Base-by-base conservation (phyloP, 1,140 invertebrate genomes). In the Drosophila bocqueti region DNA sequence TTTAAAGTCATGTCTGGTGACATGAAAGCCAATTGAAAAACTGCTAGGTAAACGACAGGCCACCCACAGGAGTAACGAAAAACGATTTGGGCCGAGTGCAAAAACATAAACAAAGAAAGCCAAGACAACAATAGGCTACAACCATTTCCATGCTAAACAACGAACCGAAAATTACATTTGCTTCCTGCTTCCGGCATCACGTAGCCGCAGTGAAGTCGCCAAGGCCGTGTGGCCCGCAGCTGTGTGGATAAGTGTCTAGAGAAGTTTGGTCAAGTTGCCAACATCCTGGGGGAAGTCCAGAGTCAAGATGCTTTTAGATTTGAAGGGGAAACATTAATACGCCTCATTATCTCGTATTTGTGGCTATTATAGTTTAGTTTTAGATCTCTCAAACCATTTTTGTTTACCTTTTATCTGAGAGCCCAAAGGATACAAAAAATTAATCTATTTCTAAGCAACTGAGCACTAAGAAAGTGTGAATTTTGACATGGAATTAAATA, bases 171-270 rank as follows among this genome's bases (percentile, higher is more conserved):
- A 87, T 87, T 89, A 89, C 76, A 81, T 66, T 83, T 62, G 67
- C 87, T 89, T 87, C 76, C 83, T 68, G 60, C 57, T 86, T 87
- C 86, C 83, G 84, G 61, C 67, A 81, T 87, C 83, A 87, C 83
- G 83, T 87, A 89, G 84, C 80, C 84, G 65, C 74, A 63, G 47
- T 64, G 47, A 60, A 49, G 68, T 69, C 67, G n/a, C 58, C 79
- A 63, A 45, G 18, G 18, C 21, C 47, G 18, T n/a, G 7, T 24
- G 15, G 54, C 54, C 15, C 36, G 16, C 57, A 65, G 66, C 67
- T 73, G 46, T 52, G 46, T 47, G 18, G 43, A 38, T 36, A 24
- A 50, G 15, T 73, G 54, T 60, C 55, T 73, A 29, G 11, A 18
- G 24, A 50, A 60, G 29, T 60, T 73, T 8, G 71, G 67, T 43